These are phyloP conservation scores for Pristionchus exspectatus DNA, from an alignment of 2,888 invertebrate genomes.

Conservation along the genomic window DNA sequence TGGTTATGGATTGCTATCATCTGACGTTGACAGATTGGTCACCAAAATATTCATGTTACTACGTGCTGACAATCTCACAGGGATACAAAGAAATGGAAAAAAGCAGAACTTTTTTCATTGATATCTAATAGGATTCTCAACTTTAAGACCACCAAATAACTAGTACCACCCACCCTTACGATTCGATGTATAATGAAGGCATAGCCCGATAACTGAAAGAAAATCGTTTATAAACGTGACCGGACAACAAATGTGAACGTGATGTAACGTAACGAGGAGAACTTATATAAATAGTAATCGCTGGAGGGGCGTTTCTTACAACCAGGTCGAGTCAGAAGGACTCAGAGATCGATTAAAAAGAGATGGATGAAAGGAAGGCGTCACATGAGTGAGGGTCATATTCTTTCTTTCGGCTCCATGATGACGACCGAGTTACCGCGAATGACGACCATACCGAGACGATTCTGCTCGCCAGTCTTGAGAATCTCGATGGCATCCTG, in stretches of 20 bases:
- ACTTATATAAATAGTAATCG: constrained; percentile 29
- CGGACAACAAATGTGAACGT: constrained; percentile 27
- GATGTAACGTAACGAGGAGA: constrained; percentile 47
- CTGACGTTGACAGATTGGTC: too few species aligned
- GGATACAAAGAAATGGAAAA: too few species aligned
- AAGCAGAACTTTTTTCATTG: too few species aligned
- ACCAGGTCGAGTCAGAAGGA: constrained; percentile 23
- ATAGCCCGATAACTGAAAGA: constrained; percentile 36
- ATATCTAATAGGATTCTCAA: too few species aligned
- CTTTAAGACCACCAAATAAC: too few species aligned
- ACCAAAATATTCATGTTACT: too few species aligned
- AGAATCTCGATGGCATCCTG: constrained; percentile 91
- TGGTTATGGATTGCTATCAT: too few species aligned
- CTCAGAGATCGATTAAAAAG: constrained; percentile 48
- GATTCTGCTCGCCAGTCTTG: constrained; percentile 91
- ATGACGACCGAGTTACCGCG: constrained; percentile 97
- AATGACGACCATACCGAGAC: constrained; percentile 97
- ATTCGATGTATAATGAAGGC: not conserved
- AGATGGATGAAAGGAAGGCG: not conserved
- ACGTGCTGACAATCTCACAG: too few species aligned
- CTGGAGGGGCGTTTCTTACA: not conserved
- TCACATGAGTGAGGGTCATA: constrained; percentile 65
- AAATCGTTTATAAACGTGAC: constrained; percentile 43
- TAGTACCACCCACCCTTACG: not conserved
- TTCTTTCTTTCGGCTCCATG: constrained; percentile 92